Base-by-base conservation (phyloP, 2,888 invertebrate genomes). In the Nephrotoma flavescens region DNA sequence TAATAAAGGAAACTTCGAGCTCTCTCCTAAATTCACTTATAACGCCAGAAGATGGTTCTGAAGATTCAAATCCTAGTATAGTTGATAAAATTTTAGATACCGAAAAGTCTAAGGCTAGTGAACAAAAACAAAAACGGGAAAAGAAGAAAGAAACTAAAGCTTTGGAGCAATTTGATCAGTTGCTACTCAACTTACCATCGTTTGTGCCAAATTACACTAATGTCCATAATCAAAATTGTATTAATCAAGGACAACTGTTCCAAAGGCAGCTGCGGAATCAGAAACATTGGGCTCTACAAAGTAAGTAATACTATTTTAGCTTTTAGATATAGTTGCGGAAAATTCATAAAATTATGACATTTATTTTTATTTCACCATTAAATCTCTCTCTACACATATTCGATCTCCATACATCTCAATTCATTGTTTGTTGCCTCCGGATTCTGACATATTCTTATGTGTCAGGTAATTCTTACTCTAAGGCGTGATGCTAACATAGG, bases 211-310 rank as follows among this genome's bases (percentile, higher is more conserved):
- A 95, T 92, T 94, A 94, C 90, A 93, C 94, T 87, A 93, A 93
- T 88, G 93, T 94, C 88, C 93, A 93, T 89, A 93, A 94, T 89
- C 92, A 93, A 86, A 94, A 94, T 90, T 95, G 95, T 92, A 93
- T 94, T 88, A 94, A 94, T 89, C 95, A 95, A 88, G 94, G 95
- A 87, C 94, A 94, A 90, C 94, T 95, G 89, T 93, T 95, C 88
- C 91, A 95, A 88, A 92, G 94, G 88, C 95, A 95, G 91, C 91
- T 95, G 89, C 93, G 94, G 44, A 94, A 94, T 87, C 93, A 94
- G 88, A 95, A 95, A 91, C 89, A 95, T 88, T 95, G 95, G 95
- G 95, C 95, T 87, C 91, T 95, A 88, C 95, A 95, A 91, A 95
- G 95, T 95, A 92, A 93, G 94, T 93, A 89, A 15, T 41, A 71